phyloP scores from a whole-genome alignment of 2,113 vertebrate species.

The Coptodon bakossiorum region DNA sequence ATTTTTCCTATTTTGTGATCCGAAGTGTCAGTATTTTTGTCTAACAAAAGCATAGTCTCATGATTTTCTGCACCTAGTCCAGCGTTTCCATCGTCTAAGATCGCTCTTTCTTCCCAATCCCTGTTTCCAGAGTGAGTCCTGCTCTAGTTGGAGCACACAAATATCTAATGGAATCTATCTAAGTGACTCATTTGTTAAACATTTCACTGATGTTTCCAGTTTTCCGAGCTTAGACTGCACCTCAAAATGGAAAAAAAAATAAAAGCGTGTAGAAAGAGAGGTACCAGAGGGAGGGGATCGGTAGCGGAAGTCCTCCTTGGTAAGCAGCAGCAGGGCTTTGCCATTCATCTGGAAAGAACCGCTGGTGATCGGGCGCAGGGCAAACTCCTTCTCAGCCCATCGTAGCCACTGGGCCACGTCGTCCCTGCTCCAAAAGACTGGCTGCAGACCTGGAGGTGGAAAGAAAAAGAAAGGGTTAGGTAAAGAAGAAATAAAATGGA shows the following conservation, averaged over 20 bases:
- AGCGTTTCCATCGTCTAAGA: background rate
- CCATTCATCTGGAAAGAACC: conserved; percentile 97
- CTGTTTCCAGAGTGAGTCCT: background rate
- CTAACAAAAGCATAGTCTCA: background rate
- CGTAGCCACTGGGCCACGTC: conserved; percentile 95
- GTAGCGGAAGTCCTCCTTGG: conserved; percentile 99
- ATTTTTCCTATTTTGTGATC: background rate
- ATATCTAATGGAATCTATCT: background rate
- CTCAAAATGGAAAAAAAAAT: background rate
- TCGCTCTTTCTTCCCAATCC: background rate
- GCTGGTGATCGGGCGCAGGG: conserved; percentile 87
- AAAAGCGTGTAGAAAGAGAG: background rate
- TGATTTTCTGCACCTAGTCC: background rate
- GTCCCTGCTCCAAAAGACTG: conserved; percentile 90
- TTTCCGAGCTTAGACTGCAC: background rate
- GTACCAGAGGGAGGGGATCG: conserved; percentile 93
- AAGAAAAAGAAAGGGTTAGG: background rate
- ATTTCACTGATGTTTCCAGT: background rate
- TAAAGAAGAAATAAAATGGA: background rate
- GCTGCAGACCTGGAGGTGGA: conserved; percentile 81
- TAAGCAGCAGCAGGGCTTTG: conserved; percentile 94
- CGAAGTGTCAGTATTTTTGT: background rate
- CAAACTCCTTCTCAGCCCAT: conserved; percentile 95
- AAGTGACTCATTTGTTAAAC: conserved; percentile 1
- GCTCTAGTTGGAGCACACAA: background rate